These are phyloP conservation scores for Heliconius charithonia DNA, from an alignment of 2,888 invertebrate genomes.

Conservation along the genomic window DNA sequence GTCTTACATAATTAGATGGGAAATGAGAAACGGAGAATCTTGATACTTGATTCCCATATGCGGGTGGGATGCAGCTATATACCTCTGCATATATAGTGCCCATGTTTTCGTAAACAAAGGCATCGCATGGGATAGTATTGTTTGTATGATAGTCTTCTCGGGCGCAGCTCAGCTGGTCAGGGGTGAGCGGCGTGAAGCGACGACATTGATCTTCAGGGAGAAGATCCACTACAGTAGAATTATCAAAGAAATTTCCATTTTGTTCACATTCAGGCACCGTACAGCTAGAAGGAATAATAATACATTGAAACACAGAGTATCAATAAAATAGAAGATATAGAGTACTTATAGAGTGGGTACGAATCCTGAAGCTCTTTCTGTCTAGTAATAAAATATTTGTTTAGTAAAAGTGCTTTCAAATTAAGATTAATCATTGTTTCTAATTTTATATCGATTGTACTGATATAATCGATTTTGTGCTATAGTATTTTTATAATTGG, in stretches of 20 bases:
- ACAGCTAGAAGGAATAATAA: not conserved
- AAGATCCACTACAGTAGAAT: constrained; percentile 55
- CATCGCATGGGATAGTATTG: constrained; percentile 60
- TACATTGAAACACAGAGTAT: not conserved
- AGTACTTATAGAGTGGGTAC: not conserved
- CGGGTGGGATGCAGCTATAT: no score
- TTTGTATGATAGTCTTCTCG: constrained; percentile 58
- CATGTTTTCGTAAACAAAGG: constrained; percentile 62
- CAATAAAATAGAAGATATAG: not conserved
- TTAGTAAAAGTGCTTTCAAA: no score
- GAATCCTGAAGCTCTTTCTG: not conserved
- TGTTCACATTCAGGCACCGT: constrained; percentile 8
- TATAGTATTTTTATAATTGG: no score
- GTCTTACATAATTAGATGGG: no score
- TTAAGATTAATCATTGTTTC: no score
- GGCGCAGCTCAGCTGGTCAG: constrained; percentile 53
- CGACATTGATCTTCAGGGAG: constrained; percentile 56
- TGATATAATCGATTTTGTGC: no score
- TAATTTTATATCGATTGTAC: no score
- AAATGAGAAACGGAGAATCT: no score
- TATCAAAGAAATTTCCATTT: constrained; percentile 49
- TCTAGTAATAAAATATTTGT: no score
- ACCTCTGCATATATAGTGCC: constrained; percentile 76
- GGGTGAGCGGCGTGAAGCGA: constrained; percentile 53
- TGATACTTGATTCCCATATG: no score